A percentile compares a stretch with the other conserved stretches of the same genome.
phyloP scores from a whole-genome alignment of 2,797 vertebrate genomes.

The Cirrhinus mrigala region DNA sequence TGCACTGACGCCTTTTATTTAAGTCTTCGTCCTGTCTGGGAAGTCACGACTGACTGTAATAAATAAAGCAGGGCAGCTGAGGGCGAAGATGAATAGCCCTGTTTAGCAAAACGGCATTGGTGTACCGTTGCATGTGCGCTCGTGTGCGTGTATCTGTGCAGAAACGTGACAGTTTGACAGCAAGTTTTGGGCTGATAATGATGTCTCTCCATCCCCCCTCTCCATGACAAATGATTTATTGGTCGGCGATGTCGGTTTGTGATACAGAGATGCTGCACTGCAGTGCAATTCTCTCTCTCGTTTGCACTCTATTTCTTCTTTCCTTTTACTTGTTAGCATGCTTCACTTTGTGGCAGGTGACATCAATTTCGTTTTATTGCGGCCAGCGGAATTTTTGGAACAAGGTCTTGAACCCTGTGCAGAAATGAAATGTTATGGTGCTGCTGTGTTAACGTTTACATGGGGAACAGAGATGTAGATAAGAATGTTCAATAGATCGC shows the following conservation, averaged over 20 bases:
- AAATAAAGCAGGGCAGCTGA: background rate
- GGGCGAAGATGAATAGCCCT: background rate
- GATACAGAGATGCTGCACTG: slow-evolving; percentile 35
- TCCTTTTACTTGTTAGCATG: background rate
- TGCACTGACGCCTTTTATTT: slow-evolving; percentile 4
- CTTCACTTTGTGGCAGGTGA: slow-evolving; percentile 21
- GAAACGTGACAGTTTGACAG: slow-evolving; percentile 12
- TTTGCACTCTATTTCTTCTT: background rate
- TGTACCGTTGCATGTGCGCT: background rate
- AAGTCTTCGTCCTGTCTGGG: background rate
- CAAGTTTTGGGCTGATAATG: slow-evolving; percentile 25
- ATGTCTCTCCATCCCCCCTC: slow-evolving; percentile 3
- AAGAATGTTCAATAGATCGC: background rate
- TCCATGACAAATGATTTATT: slow-evolving; percentile 16
- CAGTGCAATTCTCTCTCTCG: slow-evolving; percentile 24
- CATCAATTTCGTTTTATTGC: background rate
- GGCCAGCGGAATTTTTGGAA: background rate
- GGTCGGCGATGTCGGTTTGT: background rate
- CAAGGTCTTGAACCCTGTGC: background rate
- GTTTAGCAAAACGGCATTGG: background rate
- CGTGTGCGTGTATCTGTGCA: background rate
- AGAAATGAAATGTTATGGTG: background rate
- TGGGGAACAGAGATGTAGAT: background rate
- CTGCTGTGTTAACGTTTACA: background rate
- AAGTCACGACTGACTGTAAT: slow-evolving; percentile 1